These are phyloP conservation scores for Cyclura pinguis DNA, from an alignment of 2,797 vertebrate species.

Conservation along the genomic window DNA sequence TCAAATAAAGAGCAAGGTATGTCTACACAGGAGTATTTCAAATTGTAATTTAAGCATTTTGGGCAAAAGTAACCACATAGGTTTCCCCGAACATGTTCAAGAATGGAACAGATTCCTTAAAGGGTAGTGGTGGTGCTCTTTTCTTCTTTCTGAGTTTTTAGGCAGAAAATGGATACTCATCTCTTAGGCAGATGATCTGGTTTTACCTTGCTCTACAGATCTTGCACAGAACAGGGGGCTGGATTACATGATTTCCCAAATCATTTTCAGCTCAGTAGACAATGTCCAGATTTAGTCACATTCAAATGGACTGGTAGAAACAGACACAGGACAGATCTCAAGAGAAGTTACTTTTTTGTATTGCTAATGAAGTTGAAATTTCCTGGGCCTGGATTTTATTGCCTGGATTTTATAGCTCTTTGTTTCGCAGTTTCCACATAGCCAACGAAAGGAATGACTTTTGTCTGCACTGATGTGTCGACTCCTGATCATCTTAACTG, in stretches of 20 bases:
- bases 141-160: neutral
- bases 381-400: too few relatives aligned
- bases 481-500: too few relatives aligned
- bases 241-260: neutral
- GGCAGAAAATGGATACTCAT: neutral
- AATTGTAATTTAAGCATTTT: too few relatives aligned
- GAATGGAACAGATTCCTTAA: neutral
- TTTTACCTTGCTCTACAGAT: neutral
- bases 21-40: too few relatives aligned
- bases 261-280: neutral
- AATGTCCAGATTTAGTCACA: neutral
- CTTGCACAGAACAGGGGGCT: neutral
- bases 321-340: neutral
- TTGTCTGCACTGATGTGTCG: too few relatives aligned
- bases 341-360: too few relatives aligned
- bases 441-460: too few relatives aligned
- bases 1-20: too few relatives aligned
- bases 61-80: too few relatives aligned
- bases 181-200: neutral
- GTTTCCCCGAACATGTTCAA: neutral
- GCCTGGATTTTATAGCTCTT: too few relatives aligned
- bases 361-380: too few relatives aligned
- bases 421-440: too few relatives aligned
- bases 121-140: neutral
- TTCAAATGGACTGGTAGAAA: neutral